Evolutionary conservation across 2,797 vertebrate species (phyloP).

Genomic region (Graptemys geographica): DNA sequence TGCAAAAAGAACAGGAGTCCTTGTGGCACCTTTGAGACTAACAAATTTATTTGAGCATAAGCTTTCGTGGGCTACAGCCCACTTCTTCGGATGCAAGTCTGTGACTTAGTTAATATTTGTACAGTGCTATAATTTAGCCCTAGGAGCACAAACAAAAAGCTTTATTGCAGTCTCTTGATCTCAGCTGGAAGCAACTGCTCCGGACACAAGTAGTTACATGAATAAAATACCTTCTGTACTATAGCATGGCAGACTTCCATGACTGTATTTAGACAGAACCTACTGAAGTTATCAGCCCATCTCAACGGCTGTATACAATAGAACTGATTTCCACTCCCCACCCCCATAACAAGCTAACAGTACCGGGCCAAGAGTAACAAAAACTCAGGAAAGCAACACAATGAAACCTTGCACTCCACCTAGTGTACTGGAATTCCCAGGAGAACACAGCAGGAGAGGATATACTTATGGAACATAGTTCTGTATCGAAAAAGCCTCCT

Average conservation of each 20-base stretch:
- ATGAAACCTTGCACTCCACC: conserved; percentile 78
- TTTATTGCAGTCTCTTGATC: not conserved
- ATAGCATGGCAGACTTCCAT: not conserved
- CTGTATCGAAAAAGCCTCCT: not conserved
- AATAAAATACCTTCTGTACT: not conserved
- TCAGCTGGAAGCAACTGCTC: not conserved
- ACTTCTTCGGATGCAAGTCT: no score
- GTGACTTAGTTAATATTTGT: not conserved
- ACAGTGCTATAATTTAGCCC: not conserved
- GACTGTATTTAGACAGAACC: not conserved
- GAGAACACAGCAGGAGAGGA: conserved; percentile 50
- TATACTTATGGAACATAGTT: accelerated
- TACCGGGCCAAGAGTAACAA: conserved; percentile 72
- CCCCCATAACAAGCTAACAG: conserved; percentile 50
- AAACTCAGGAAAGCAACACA: conserved; percentile 81
- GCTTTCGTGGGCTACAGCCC: no score
- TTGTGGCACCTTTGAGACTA: no score
- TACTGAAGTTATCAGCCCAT: not conserved
- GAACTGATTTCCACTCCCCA: conserved; percentile 26
- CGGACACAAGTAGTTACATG: not conserved
- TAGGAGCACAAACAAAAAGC: not conserved
- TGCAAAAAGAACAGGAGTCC: no score
- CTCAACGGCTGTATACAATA: conserved; percentile 7
- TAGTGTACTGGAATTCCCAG: conserved; percentile 63
- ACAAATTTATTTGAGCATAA: no score